A percentile compares a stretch with the other conserved stretches of the same genome.
phyloP scores from a whole-genome alignment of 2,797 vertebrate species.

The Percopsis omiscomaycus region DNA sequence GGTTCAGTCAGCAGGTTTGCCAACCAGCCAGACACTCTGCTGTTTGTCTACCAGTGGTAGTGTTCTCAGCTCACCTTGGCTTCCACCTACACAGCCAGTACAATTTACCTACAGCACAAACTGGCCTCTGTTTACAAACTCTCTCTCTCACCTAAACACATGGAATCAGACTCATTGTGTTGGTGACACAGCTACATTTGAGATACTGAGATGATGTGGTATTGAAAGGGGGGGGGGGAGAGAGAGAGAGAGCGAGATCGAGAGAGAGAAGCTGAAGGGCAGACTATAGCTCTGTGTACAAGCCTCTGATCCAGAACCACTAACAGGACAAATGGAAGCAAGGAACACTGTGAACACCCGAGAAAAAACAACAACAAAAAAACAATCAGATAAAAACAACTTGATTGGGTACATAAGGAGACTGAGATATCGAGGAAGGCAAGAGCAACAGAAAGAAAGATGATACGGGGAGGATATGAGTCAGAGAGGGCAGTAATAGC shows the following conservation, averaged over 20 bases:
- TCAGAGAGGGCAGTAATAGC: slow-evolving; percentile 25
- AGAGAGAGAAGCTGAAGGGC: neutral
- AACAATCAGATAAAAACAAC: slow-evolving; percentile 13
- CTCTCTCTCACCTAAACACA: neutral
- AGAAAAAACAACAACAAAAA: slow-evolving; percentile 11
- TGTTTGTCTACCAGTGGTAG: neutral
- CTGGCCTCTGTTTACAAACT: neutral
- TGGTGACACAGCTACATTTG: slow-evolving; percentile 26
- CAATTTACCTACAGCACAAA: neutral
- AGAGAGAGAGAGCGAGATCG: neutral
- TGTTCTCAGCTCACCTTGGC: slow-evolving; percentile 9
- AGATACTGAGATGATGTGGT: slow-evolving; percentile 19
- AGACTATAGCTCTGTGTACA: neutral
- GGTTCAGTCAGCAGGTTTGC: no score
- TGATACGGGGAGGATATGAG: slow-evolving; percentile 56
- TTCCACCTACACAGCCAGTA: neutral
- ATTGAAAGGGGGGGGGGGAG: neutral
- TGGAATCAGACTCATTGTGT: slow-evolving; percentile 1
- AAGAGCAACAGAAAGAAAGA: slow-evolving; percentile 39
- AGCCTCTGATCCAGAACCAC: neutral
- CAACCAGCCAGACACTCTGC: neutral
- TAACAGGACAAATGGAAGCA: no score
- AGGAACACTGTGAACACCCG: neutral
- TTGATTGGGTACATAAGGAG: slow-evolving; percentile 8
- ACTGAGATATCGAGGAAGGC: slow-evolving; percentile 19